Evolutionary conservation across 2,797 vertebrate species (phyloP).

Genomic region (Pseudochromis fuscus): DNA sequence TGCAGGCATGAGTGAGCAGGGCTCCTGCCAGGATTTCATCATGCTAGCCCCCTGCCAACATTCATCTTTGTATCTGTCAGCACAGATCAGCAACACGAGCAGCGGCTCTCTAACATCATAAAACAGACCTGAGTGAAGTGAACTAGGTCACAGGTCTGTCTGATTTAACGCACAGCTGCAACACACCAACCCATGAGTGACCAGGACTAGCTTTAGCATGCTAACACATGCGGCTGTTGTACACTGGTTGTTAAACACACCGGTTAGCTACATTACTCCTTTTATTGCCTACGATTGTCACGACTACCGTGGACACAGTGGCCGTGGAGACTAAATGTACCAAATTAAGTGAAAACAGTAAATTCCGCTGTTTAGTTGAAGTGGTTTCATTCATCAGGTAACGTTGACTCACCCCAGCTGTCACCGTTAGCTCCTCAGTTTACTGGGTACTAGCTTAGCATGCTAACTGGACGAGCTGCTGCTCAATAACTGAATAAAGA

Average conservation of each 20-base stretch:
- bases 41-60: slow-evolving; percentile 33
- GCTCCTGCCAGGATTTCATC: slow-evolving; percentile 48
- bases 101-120: background rate
- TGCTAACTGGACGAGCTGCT: slow-evolving; percentile 27
- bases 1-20: slow-evolving; percentile 9
- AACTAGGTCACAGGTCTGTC: background rate
- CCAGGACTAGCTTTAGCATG: slow-evolving; percentile 58
- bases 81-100: background rate
- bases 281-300: no score
- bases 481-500: slow-evolving; percentile 11
- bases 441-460: slow-evolving; percentile 46
- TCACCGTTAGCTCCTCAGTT: slow-evolving; percentile 62
- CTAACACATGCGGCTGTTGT: slow-evolving; percentile 65
- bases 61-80: background rate
- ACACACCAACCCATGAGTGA: slow-evolving; percentile 14
- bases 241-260: background rate
- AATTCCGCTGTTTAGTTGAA: background rate
- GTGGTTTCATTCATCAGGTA: slow-evolving; percentile 50
- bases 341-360: background rate
- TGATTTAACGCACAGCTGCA: background rate
- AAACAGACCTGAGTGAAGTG: background rate
- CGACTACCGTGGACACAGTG: rapidly evolving
- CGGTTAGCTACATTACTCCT: background rate
- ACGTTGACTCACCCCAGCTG: slow-evolving; percentile 70
- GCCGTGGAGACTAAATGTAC: rapidly evolving